Conservation (phyloP, 1,140 invertebrate species). For the Calliphora vicina region DNA sequence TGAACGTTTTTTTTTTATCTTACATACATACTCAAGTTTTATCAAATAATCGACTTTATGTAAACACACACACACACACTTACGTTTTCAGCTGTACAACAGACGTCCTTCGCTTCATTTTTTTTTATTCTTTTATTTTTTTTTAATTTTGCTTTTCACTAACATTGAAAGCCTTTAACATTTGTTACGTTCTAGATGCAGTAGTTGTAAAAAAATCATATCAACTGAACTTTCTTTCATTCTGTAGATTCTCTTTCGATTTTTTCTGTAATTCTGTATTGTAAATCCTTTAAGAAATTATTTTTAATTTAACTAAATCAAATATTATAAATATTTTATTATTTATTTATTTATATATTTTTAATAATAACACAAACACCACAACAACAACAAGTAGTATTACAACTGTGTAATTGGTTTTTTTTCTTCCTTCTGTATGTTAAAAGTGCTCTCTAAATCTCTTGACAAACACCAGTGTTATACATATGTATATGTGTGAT, state of each 20-base stretch:
- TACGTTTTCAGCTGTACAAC: slow-evolving; percentile 6
- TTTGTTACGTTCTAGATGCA: neutral
- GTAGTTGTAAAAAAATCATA: neutral
- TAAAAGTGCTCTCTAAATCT: neutral
- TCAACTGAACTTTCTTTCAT: neutral
- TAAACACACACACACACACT: neutral
- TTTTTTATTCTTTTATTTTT: neutral
- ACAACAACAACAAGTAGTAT: slow-evolving; percentile 13
- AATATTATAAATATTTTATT: neutral
- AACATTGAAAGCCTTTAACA: too few relatives aligned
- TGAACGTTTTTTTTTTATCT: neutral
- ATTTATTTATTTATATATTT: neutral
- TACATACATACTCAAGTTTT: neutral
- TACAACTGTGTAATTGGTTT: neutral
- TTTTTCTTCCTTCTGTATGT: neutral
- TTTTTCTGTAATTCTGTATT: neutral
- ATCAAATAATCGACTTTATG: neutral
- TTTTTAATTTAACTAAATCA: too few relatives aligned
- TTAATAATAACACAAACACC: slow-evolving; percentile 4
- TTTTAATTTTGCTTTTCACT: neutral
- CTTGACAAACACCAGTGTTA: neutral
- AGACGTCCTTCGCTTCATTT: slow-evolving; percentile 6
- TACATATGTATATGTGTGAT: neutral
- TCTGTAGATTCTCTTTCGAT: neutral
- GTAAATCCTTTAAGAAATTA: neutral